phyloP scores from a whole-genome alignment of 2,797 vertebrate species.

The Pelochelys cantorii region DNA sequence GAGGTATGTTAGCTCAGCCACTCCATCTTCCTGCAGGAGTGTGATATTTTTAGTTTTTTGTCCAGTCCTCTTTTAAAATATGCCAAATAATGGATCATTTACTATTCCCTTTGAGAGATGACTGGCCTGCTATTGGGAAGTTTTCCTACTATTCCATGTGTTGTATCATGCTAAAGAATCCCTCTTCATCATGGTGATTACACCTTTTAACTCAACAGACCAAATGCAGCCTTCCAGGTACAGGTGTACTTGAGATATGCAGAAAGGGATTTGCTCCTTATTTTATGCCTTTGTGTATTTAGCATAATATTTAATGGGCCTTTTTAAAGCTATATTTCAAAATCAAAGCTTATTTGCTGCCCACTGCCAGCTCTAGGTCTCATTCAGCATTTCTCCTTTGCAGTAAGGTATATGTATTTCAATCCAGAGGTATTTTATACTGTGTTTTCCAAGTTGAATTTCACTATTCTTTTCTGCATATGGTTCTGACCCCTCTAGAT shows the following conservation, averaged over 20 bases:
- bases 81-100: rapidly evolving
- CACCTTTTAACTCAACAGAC: background rate
- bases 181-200: background rate
- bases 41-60: background rate
- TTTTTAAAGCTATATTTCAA: background rate
- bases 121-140: rapidly evolving
- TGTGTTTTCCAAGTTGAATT: background rate
- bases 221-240: background rate
- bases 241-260: background rate
- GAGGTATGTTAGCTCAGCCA: background rate
- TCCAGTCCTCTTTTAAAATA: background rate
- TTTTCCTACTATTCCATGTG: background rate
- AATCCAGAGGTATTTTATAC: background rate
- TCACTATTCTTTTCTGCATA: background rate
- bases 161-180: background rate
- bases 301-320: background rate
- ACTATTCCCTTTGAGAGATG: background rate
- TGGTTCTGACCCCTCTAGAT: too few species aligned
- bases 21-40: rapidly evolving
- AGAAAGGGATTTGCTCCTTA: rapidly evolving
- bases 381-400: background rate
- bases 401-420: background rate
- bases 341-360: background rate
- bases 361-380: background rate
- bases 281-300: rapidly evolving